Base-by-base conservation (phyloP, 2,113 vertebrate genomes). In the Dicentrarchus labrax region DNA sequence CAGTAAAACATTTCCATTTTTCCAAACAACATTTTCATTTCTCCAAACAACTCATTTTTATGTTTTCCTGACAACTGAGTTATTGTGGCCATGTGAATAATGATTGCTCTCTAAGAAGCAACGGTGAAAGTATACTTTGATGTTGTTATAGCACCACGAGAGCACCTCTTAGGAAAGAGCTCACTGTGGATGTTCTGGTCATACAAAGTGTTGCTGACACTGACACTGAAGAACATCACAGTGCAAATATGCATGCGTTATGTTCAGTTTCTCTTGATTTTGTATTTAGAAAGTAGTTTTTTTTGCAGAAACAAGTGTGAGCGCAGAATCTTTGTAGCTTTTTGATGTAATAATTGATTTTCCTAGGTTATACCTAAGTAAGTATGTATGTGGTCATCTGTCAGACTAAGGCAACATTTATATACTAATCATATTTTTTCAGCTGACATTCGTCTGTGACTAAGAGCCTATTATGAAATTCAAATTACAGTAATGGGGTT, bases 381-480 rank as follows among this genome's bases (percentile, higher is more conserved):
- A 30, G 30, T 30, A 30, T 30, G 56, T 62, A 2, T 47, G 59
- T 21, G 24, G 51, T 78, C 12, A 21, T 50, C 24, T 59, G 50
- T 47, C 50, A 60, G 60, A 8, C 67, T 15, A 30, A 10, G 17
- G 21, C 13, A 17, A 75, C 36, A 64, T 24, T 64, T 50, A 22
- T 8, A 7, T n/a, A n/a, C n/a, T n/a, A 39, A 51, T 54, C 13
- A 15, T 8, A 67, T 77, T 68, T 72, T n/a, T 48, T 36, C 16
- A 36, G 38, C 47, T 41, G 39, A 15, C 72, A 66, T 39, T 68
- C 47, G n/a, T 70, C 38, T 13, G 24, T 59, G 60, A 62, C 64
- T 72, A 17, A 38, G 53, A 74, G 57, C n/a, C 17, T 72, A 76
- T 80, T 73, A 54, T 74, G 21, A 80, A 39, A 70, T 77, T 68